Evolutionary conservation across 2,888 invertebrate species (phyloP).

Genomic region (Xestia xanthographa): DNA sequence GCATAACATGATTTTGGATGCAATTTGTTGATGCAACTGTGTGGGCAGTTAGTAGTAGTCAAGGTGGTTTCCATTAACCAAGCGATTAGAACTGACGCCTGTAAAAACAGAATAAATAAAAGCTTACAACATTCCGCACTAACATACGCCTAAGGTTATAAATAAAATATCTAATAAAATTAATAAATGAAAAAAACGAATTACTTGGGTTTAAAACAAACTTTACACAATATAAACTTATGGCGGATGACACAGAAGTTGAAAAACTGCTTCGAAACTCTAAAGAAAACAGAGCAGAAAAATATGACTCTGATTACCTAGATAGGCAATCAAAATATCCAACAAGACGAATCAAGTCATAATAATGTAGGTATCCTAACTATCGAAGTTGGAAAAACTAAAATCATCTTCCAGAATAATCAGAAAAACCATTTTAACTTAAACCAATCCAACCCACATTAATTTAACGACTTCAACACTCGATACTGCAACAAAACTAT

Average conservation of each 20-base stretch:
- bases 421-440: not conserved
- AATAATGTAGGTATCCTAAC: no score
- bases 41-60: not conserved
- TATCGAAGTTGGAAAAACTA: not conserved
- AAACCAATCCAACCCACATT: not conserved
- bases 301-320: not conserved
- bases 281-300: not conserved
- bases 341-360: not conserved
- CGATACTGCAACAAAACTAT: slow-evolving; percentile 19
- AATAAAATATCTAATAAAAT: not conserved
- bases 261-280: not conserved
- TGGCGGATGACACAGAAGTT: not conserved
- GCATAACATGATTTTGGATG: slow-evolving; percentile 33
- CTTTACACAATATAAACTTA: not conserved
- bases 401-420: not conserved
- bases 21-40: slow-evolving; percentile 41
- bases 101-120: not conserved
- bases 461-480: not conserved
- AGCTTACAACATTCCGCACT: not conserved
- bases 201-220: not conserved
- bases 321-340: not conserved
- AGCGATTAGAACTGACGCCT: not conserved
- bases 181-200: not conserved
- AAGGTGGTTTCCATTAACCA: not conserved
- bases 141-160: not conserved